These are phyloP conservation scores for Lepidurus couesii DNA, from an alignment of 1,140 invertebrate genomes.

Conservation along the genomic window DNA sequence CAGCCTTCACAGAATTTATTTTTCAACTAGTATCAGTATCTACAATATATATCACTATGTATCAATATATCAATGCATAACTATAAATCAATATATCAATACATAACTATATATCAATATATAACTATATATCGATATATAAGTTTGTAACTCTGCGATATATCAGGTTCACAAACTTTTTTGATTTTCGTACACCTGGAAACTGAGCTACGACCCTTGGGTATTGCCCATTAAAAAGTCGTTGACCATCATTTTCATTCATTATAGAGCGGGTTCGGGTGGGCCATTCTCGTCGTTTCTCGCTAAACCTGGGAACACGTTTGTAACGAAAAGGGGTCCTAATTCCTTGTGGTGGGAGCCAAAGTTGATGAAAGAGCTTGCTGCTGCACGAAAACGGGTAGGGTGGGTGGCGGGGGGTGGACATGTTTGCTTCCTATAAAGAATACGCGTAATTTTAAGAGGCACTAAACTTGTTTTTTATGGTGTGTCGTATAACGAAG, in stretches of 20 bases:
- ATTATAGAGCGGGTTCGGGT: not conserved
- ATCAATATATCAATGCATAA: too few relatives aligned
- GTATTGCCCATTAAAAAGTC: not conserved
- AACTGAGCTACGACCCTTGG: too few relatives aligned
- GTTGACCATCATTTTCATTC: not conserved
- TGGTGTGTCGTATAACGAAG: slow-evolving; percentile 14
- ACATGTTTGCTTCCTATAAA: slow-evolving; percentile 6
- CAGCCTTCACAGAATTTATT: too few relatives aligned
- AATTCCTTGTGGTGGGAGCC: not conserved
- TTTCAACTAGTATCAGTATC: too few relatives aligned
- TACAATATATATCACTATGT: too few relatives aligned
- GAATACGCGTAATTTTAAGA: slow-evolving; percentile 16
- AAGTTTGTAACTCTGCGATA: too few relatives aligned
- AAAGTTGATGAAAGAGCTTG: not conserved
- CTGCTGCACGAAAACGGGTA: not conserved
- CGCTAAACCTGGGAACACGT: not conserved
- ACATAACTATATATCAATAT: too few relatives aligned
- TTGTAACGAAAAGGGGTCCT: not conserved
- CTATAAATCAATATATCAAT: too few relatives aligned
- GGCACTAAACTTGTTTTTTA: slow-evolving; percentile 14
- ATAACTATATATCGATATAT: too few relatives aligned
- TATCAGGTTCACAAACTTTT: too few relatives aligned
- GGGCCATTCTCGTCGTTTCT: not conserved
- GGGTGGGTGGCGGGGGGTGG: not conserved
- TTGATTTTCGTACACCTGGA: too few relatives aligned